A percentile compares a stretch with the other conserved stretches of the same genome.
phyloP scores from a whole-genome alignment of 2,797 vertebrate species.

The Peromyscus nudipes region DNA sequence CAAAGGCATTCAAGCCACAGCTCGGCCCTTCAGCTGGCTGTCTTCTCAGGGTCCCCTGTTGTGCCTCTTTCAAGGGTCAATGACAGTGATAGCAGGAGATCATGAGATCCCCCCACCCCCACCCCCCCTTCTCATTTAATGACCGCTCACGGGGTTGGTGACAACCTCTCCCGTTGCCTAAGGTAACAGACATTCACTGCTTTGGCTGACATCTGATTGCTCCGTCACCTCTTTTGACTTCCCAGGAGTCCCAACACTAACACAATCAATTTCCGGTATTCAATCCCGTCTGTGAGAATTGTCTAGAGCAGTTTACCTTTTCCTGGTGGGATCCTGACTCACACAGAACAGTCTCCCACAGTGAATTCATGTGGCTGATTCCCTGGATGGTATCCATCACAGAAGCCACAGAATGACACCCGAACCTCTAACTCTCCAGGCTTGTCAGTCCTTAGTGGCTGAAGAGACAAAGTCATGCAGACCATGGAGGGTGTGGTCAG shows the following conservation, averaged over 20 bases:
- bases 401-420: background rate
- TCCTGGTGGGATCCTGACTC: background rate
- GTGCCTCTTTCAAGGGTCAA: background rate
- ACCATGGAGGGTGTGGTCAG: background rate
- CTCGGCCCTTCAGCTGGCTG: background rate
- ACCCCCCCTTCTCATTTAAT: background rate
- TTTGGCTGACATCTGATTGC: background rate
- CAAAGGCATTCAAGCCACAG: background rate
- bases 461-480: background rate
- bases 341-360: background rate
- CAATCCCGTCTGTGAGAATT: constrained; percentile 17
- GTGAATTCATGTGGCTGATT: background rate
- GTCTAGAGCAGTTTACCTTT: background rate
- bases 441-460: background rate
- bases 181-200: background rate
- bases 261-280: background rate
- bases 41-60: background rate
- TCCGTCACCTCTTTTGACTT: background rate
- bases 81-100: background rate
- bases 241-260: background rate
- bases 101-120: background rate
- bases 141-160: background rate
- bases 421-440: background rate
- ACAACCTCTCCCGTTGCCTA: background rate
- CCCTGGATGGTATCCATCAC: background rate